A percentile compares a stretch with the other conserved stretches of the same genome.
These are phyloP conservation scores for Leptoclinus maculatus DNA, from an alignment of 2,797 vertebrate species.

Conservation along the genomic window DNA sequence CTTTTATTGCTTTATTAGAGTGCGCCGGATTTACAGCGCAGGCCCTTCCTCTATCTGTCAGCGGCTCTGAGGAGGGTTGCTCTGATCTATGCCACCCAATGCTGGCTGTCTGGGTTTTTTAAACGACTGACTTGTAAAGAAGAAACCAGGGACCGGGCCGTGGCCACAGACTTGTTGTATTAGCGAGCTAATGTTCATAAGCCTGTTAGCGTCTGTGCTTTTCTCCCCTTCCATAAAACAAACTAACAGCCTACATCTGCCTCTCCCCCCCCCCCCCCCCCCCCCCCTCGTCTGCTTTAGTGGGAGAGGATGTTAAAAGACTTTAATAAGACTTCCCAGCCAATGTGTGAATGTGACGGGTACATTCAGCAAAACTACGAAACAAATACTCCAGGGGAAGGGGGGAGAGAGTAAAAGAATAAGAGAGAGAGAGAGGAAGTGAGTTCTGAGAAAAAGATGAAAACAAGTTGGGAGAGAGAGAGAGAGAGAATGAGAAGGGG, in stretches of 20 bases:
- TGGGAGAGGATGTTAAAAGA: constrained; percentile 31
- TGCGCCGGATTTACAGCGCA: constrained; percentile 70
- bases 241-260: constrained; percentile 36
- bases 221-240: constrained; percentile 61
- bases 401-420: too few species aligned
- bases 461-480: background rate
- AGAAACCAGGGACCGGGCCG: constrained; percentile 18
- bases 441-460: background rate
- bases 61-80: constrained; percentile 48
- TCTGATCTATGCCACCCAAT: constrained; percentile 59
- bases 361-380: constrained; percentile 11
- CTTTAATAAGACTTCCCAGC: constrained; percentile 42
- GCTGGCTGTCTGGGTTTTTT: constrained; percentile 54
- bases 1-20: constrained; percentile 81
- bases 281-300: constrained; percentile 11
- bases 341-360: constrained; percentile 29
- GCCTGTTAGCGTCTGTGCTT: constrained; percentile 57
- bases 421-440: background rate
- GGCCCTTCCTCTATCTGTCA: constrained; percentile 61
- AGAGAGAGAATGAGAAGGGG: background rate
- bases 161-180: constrained; percentile 39
- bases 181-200: constrained; percentile 69
- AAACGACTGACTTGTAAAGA: constrained; percentile 61
- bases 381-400: constrained; percentile 1
- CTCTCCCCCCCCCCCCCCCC: constrained; percentile 1